Evolutionary conservation across 1,140 invertebrate genomes (phyloP).

Genomic region (Temnothorax longispinosus): DNA sequence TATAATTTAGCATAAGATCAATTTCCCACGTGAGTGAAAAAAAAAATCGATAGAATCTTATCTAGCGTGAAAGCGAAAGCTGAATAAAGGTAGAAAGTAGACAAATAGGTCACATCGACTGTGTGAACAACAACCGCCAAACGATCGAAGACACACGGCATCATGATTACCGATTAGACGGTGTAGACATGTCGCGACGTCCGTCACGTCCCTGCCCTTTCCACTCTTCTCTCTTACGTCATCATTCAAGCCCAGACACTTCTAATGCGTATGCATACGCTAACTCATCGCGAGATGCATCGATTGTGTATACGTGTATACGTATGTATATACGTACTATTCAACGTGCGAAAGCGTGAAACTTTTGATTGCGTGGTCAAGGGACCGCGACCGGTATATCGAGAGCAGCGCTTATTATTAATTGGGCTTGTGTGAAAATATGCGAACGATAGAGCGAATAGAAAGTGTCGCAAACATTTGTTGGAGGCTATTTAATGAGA

Average conservation of each 20-base stretch:
- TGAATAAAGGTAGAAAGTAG: constrained; percentile 75
- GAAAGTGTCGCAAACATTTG: neutral
- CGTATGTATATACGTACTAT: no score
- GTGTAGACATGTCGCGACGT: constrained; percentile 45
- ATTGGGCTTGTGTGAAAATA: neutral
- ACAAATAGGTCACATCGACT: constrained; percentile 75
- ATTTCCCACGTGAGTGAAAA: neutral
- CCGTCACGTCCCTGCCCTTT: constrained; percentile 44
- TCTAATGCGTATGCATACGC: constrained; percentile 41
- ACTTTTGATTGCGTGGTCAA: neutral
- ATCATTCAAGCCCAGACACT: constrained; percentile 45
- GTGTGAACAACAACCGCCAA: constrained; percentile 46
- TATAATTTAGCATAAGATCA: neutral
- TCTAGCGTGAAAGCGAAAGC: constrained; percentile 33
- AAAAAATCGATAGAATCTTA: neutral
- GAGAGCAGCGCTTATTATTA: neutral
- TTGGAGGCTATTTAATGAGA: neutral
- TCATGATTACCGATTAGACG: constrained; percentile 75
- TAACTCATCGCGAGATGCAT: constrained; percentile 23
- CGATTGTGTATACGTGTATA: neutral
- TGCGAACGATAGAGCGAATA: neutral
- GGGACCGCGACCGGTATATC: neutral
- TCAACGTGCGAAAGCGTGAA: neutral
- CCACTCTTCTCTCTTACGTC: constrained; percentile 22
- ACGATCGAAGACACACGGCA: constrained; percentile 68